Conservation (phyloP, 37 sponge, comb jelly and placozoan species). For the Spongia lamella region DNA sequence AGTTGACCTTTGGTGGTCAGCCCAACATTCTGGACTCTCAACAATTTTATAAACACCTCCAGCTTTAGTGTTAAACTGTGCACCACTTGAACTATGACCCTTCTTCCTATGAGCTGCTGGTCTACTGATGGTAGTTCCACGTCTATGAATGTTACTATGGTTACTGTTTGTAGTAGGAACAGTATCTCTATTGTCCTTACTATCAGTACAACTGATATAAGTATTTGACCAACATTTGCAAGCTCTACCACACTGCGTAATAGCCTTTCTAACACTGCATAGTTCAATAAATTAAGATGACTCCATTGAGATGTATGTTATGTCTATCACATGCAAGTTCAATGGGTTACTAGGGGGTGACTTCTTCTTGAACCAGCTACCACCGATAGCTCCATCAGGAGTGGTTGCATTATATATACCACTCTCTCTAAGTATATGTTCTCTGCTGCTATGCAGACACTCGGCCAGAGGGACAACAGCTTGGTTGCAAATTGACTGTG, state of each 20-base stretch:
- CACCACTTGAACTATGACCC: too few species aligned
- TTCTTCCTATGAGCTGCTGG: too few species aligned
- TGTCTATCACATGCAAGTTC: not conserved
- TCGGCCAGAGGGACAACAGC: constrained; percentile 62
- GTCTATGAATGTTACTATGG: too few species aligned
- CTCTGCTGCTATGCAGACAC: constrained; percentile 53
- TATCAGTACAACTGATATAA: constrained; percentile 51
- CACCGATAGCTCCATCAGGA: too few species aligned
- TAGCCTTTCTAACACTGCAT: constrained; percentile 31
- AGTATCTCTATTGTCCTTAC: too few species aligned
- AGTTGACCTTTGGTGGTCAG: constrained; percentile 43
- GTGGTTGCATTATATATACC: not conserved
- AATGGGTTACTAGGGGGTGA: not conserved
- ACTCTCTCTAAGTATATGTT: constrained; percentile 49
- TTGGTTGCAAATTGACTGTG: constrained; percentile 49
- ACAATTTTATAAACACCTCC: constrained; percentile 70
- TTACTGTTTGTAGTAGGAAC: too few species aligned
- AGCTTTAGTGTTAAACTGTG: not conserved
- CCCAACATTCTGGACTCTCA: constrained; percentile 40
- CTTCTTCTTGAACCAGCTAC: constrained; percentile 11
- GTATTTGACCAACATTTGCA: constrained; percentile 69
- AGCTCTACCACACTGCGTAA: constrained; percentile 37
- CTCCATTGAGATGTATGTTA: constrained; percentile 43
- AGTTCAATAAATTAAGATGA: constrained; percentile 46
- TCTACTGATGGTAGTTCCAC: too few species aligned